Evolutionary conservation across 2,797 vertebrate genomes (phyloP).

Genomic region (Glyptemys insculpta): DNA sequence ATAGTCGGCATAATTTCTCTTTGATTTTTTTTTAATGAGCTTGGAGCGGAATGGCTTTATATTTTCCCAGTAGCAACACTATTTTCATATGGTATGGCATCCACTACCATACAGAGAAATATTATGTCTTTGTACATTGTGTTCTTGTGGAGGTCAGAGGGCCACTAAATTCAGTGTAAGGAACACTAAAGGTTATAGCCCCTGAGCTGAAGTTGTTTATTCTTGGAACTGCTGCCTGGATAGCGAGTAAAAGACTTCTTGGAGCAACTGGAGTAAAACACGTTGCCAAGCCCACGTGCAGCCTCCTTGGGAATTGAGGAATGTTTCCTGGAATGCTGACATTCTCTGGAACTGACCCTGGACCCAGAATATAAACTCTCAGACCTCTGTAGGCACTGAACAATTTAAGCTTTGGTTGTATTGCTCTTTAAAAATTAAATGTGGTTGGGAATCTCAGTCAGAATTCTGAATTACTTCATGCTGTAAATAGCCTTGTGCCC

Average conservation of each 20-base stretch:
- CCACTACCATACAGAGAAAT: not conserved
- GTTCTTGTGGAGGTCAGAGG: not conserved
- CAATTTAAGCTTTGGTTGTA: not conserved
- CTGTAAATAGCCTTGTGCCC: not conserved
- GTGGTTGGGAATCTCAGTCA: not conserved
- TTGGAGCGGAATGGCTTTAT: constrained; percentile 29
- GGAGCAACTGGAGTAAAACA: not conserved
- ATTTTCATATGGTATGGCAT: not conserved
- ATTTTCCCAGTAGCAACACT: not conserved
- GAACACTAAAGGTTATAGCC: not conserved
- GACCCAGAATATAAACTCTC: not conserved
- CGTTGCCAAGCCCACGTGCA: constrained; percentile 11
- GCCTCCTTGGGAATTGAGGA: constrained; percentile 38
- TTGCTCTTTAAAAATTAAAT: not conserved
- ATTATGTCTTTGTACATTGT: not conserved
- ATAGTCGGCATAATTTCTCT: not conserved
- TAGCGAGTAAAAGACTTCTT: constrained; percentile 40
- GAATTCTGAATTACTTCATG: not conserved
- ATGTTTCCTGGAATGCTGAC: constrained; percentile 58
- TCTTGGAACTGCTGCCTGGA: constrained; percentile 22
- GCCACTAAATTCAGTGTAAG: not conserved
- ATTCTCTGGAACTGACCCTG: not conserved
- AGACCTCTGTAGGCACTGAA: not conserved
- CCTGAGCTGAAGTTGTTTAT: not conserved
- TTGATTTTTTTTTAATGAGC: not conserved